Conservation (phyloP, 2,797 vertebrate species). For the Pseudomugil gertrudae region DNA sequence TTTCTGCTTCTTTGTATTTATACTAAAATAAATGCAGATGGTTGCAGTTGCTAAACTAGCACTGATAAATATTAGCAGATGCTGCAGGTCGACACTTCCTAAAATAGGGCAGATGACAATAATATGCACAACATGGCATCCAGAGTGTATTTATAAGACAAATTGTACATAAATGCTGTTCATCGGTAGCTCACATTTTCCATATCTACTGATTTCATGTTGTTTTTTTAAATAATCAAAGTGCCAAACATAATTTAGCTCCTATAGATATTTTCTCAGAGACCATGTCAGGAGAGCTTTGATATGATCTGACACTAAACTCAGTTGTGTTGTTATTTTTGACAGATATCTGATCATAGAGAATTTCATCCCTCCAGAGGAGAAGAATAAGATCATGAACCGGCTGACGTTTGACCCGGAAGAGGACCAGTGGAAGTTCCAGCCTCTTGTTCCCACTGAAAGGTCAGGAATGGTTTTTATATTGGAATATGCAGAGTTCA, state of each 20-base stretch:
- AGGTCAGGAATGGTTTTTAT: conserved; percentile 75
- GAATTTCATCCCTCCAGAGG: conserved; percentile 96
- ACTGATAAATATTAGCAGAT: background rate
- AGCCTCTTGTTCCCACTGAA: conserved; percentile 88
- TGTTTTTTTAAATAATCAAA: background rate
- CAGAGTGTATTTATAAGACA: background rate
- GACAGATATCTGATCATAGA: conserved; percentile 94
- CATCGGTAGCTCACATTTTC: too few relatives aligned
- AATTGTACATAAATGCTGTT: background rate
- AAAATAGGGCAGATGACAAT: too few relatives aligned
- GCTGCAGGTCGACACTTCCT: too few relatives aligned
- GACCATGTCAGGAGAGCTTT: background rate
- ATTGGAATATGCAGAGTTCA: background rate
- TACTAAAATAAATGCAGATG: background rate
- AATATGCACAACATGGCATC: too few relatives aligned
- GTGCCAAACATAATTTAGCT: background rate
- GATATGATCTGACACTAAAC: background rate
- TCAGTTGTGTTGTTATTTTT: background rate
- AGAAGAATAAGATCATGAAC: conserved; percentile 98
- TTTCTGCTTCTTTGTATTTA: background rate
- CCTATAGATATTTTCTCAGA: background rate
- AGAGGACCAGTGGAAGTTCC: conserved; percentile 96
- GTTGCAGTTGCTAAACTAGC: background rate
- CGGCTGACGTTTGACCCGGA: conserved; percentile 91
- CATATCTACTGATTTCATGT: too few relatives aligned